These are phyloP conservation scores for western clawed frog (Xenopus tropicalis) DNA, from an alignment of 2,113 vertebrate species.

Conservation along the genomic window DNA sequence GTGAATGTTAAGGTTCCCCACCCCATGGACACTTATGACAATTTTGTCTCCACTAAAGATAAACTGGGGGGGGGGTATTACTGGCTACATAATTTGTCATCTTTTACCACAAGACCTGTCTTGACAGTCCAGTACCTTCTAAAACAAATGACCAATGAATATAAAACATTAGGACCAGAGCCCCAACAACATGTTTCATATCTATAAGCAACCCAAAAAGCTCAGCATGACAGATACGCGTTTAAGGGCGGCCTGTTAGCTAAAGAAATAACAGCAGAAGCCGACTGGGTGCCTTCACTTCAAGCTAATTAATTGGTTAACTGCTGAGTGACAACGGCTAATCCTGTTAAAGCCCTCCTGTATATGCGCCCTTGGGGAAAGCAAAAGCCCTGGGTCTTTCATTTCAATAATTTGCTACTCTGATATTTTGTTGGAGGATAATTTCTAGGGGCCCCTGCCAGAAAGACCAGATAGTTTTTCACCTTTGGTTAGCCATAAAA, in stretches of 20 bases:
- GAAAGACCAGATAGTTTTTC: neutral
- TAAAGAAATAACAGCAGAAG: slow-evolving; percentile 17
- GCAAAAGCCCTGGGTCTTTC: neutral
- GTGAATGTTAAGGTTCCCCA: no score
- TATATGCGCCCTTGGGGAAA: slow-evolving; percentile 10
- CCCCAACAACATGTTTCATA: neutral
- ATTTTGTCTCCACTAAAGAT: no score
- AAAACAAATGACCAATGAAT: no score
- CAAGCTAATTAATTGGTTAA: slow-evolving; percentile 42
- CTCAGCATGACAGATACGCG: slow-evolving; percentile 16
- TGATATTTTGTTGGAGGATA: neutral
- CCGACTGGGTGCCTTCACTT: slow-evolving; percentile 7
- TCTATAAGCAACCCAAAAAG: slow-evolving; percentile 3
- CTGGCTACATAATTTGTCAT: no score
- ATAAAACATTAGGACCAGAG: no score
- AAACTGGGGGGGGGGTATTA: no score
- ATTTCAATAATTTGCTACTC: slow-evolving; percentile 7
- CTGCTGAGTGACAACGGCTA: slow-evolving; percentile 41
- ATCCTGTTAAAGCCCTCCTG: slow-evolving; percentile 38
- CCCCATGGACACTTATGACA: no score
- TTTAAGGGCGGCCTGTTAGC: slow-evolving; percentile 16
- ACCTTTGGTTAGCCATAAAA: neutral
- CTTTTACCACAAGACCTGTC: no score
- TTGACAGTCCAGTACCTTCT: no score
- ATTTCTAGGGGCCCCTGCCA: no score